A percentile compares a stretch with the other conserved stretches of the same genome.
These are phyloP conservation scores for Clavelina lepadiformis DNA, from an alignment of 23 tunicate species.

Conservation along the genomic window DNA sequence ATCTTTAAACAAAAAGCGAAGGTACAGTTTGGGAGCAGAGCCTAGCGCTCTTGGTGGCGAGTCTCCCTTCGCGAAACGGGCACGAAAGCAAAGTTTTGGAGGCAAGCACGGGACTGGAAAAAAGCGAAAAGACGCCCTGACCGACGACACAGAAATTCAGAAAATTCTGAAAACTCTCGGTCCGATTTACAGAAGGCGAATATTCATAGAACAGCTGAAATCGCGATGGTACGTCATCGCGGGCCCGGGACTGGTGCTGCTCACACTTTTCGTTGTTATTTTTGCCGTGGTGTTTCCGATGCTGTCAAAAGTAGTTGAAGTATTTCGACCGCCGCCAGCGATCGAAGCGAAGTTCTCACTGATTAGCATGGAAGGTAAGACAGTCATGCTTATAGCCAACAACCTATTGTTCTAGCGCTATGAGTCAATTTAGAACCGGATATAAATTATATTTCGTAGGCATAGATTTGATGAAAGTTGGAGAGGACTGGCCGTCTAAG, in stretches of 20 bases:
- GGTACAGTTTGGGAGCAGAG: too few relatives aligned
- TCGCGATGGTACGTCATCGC: conserved; percentile 16
- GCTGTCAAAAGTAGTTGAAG: neutral
- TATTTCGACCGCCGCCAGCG: neutral
- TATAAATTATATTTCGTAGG: too few relatives aligned
- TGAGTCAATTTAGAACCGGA: too few relatives aligned
- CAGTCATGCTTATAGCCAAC: neutral
- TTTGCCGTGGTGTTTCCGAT: neutral
- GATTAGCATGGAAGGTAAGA: neutral
- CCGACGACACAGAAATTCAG: conserved; percentile 6
- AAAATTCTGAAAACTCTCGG: conserved; percentile 15
- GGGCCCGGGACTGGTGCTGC: neutral
- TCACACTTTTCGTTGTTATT: conserved; percentile 3
- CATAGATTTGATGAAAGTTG: too few relatives aligned
- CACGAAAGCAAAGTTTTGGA: too few relatives aligned
- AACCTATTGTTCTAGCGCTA: too few relatives aligned
- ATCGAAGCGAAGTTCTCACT: neutral
- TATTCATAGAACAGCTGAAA: conserved; percentile 24
- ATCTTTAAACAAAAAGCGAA: too few relatives aligned
- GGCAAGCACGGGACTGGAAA: too few relatives aligned
- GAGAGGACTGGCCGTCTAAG: too few relatives aligned
- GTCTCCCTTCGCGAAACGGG: too few relatives aligned
- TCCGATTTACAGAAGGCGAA: conserved; percentile 30
- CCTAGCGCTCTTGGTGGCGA: too few relatives aligned
- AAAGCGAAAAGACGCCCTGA: conserved; percentile 1